Conservation (phyloP, 2,888 invertebrate genomes). For the Trilocha varians region DNA sequence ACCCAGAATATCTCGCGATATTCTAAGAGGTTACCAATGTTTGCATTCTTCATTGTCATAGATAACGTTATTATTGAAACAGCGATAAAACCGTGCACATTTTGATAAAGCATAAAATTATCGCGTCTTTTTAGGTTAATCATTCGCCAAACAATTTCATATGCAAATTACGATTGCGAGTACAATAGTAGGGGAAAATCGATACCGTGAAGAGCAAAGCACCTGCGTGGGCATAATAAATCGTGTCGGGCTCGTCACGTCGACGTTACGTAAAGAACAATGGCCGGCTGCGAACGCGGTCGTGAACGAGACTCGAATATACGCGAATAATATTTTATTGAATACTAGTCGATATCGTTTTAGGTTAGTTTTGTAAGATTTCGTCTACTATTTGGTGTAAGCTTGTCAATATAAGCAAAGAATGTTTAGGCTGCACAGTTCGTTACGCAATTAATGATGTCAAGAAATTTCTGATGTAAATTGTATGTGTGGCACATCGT, state of each 20-base stretch:
- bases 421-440: no score
- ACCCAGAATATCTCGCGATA: conserved; percentile 1
- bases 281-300: conserved; percentile 60
- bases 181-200: conserved; percentile 54
- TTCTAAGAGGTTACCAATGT: conserved; percentile 8
- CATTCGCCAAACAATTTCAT: conserved; percentile 21
- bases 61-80: conserved; percentile 4
- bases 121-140: conserved; percentile 7
- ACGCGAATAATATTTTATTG: conserved; percentile 24
- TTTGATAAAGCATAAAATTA: neutral
- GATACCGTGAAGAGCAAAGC: conserved; percentile 43
- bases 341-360: neutral
- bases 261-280: conserved; percentile 64
- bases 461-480: no score
- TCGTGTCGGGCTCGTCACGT: conserved; percentile 35
- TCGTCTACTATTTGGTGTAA: no score
- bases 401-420: no score
- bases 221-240: conserved; percentile 48
- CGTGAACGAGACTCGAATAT: conserved; percentile 54
- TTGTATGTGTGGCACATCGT: no score
- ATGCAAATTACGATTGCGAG: conserved; percentile 35
- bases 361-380: no score
- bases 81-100: conserved; percentile 1
- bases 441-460: no score
- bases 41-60: conserved; percentile 3